phyloP scores from a whole-genome alignment of 2,797 vertebrate species.

The Chelidonichthys spinosus region DNA sequence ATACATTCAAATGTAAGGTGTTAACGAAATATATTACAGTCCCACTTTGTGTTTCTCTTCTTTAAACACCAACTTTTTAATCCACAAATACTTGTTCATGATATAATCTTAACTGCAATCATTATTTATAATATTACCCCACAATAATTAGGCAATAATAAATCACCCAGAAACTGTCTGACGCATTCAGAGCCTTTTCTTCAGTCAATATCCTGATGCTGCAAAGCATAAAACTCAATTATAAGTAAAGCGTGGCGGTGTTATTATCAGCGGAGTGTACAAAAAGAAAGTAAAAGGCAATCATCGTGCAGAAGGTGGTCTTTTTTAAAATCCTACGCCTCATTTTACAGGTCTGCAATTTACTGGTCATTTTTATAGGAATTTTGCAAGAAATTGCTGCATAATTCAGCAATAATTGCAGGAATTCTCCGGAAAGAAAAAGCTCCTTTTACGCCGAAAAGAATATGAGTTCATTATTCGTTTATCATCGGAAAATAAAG shows the following conservation, averaged over 20 bases:
- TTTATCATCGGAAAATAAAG: background rate
- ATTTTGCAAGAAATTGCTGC: background rate
- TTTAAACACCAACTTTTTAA: background rate
- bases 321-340: background rate
- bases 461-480: background rate
- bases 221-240: background rate
- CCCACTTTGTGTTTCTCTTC: background rate
- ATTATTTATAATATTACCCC: background rate
- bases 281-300: background rate
- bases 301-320: background rate
- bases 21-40: background rate
- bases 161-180: background rate
- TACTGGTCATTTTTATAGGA: background rate
- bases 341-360: background rate
- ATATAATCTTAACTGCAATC: background rate
- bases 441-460: conserved; percentile 6
- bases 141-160: background rate
- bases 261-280: background rate
- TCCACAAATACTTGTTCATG: background rate
- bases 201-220: background rate
- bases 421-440: background rate
- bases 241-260: background rate
- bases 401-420: background rate
- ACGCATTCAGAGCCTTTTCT: background rate
- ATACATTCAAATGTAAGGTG: background rate